These are phyloP conservation scores for Trogon melanurus DNA, from an alignment of 2,113 vertebrate species.

Conservation along the genomic window DNA sequence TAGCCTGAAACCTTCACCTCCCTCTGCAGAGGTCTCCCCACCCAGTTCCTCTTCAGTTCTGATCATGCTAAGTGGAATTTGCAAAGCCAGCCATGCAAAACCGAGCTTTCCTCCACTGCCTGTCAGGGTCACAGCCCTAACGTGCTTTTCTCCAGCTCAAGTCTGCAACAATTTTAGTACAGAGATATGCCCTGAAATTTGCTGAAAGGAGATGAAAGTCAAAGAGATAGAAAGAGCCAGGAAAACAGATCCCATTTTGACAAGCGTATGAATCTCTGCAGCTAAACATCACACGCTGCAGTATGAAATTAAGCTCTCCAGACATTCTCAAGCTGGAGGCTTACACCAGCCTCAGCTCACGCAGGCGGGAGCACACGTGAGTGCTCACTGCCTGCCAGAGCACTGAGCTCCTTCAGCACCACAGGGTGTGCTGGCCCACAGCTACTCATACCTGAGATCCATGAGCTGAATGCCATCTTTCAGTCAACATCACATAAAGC, in stretches of 20 bases:
- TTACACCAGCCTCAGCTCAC: not conserved
- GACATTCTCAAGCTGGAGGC: not conserved
- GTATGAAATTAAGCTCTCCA: not conserved
- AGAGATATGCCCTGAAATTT: not conserved
- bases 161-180: not conserved
- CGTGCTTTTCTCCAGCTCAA: not conserved
- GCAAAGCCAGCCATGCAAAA: not conserved
- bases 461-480: not conserved
- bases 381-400: not conserved
- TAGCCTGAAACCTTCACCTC: not conserved
- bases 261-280: not conserved
- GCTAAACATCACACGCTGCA: not conserved
- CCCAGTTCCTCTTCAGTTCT: not conserved
- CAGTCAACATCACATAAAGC: not conserved
- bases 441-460: not conserved
- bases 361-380: too few species aligned
- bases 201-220: not conserved
- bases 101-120: not conserved
- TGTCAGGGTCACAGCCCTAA: not conserved
- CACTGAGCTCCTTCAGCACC: not conserved
- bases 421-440: fast-evolving
- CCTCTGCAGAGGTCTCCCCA: not conserved
- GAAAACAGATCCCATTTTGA: not conserved
- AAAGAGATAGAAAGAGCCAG: not conserved
- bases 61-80: not conserved